Evolutionary conservation across 1,140 invertebrate species (phyloP).

Genomic region (Heliothis subflexa): DNA sequence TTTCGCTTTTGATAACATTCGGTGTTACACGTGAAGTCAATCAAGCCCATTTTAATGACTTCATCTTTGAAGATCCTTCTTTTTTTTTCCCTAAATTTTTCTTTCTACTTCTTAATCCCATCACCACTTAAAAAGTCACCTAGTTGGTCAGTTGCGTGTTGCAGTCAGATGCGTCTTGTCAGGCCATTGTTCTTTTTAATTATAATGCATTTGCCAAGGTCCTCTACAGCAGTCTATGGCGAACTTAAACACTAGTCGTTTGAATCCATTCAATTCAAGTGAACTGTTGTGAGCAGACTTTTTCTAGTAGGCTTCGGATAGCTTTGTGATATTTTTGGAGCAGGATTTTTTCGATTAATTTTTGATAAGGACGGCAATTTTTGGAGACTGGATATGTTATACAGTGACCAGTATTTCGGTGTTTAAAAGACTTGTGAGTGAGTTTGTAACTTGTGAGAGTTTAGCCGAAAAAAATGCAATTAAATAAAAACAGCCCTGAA

Average conservation of each 20-base stretch:
- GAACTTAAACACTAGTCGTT: slow-evolving; percentile 48
- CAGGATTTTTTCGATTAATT: not conserved
- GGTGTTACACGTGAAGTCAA: too few species aligned
- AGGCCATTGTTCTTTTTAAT: slow-evolving; percentile 77
- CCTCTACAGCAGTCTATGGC: slow-evolving; percentile 58
- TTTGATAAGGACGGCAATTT: not conserved
- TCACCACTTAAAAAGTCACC: not conserved
- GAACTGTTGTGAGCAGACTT: not conserved
- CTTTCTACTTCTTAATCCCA: too few species aligned
- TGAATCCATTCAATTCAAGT: slow-evolving; percentile 17
- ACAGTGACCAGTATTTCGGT: not conserved
- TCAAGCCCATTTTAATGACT: too few species aligned
- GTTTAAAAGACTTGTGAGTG: not conserved
- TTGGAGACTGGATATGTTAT: not conserved
- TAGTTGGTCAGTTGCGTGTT: slow-evolving; percentile 52
- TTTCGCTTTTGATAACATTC: too few species aligned
- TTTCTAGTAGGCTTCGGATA: slow-evolving; percentile 5
- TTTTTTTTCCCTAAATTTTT: too few species aligned
- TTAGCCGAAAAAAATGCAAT: too few species aligned
- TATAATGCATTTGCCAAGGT: slow-evolving; percentile 69
- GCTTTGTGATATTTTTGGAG: not conserved
- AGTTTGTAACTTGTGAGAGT: too few species aligned
- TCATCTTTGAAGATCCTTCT: too few species aligned
- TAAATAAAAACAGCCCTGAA: too few species aligned
- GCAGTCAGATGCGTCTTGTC: slow-evolving; percentile 61